These are phyloP conservation scores for Pelecanoides urinatrix DNA, from an alignment of 2,113 vertebrate species.

Conservation along the genomic window DNA sequence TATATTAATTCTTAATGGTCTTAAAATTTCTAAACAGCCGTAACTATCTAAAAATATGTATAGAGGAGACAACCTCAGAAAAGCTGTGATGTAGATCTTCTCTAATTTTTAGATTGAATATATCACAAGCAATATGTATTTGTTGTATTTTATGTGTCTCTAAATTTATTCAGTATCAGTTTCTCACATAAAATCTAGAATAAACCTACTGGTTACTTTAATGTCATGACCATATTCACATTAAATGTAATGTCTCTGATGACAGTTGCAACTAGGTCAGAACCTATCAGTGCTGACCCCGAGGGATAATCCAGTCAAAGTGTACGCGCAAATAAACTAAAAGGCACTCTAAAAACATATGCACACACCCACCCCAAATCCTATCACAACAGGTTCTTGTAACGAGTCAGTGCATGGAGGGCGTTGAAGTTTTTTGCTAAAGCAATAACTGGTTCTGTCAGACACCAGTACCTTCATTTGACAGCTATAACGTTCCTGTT, in stretches of 20 bases:
- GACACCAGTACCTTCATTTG: conserved; percentile 14
- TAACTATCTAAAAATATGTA: neutral
- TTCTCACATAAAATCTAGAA: neutral
- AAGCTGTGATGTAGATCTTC: neutral
- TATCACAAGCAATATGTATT: neutral
- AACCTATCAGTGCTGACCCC: neutral
- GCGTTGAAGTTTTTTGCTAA: conserved; percentile 1
- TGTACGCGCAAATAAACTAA: neutral
- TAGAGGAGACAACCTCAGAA: neutral
- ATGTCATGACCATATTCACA: neutral
- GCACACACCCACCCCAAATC: neutral
- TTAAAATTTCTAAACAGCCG: neutral
- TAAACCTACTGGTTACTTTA: neutral
- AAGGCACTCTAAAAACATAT: neutral
- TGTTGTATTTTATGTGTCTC: neutral
- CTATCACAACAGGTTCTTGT: neutral
- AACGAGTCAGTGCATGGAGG: conserved; percentile 1
- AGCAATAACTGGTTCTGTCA: conserved; percentile 28
- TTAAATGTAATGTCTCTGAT: neutral
- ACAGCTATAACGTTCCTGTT: conserved; percentile 31
- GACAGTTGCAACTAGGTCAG: neutral
- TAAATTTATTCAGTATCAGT: neutral
- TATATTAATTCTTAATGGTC: neutral
- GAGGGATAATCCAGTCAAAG: neutral
- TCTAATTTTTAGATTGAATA: neutral